Base-by-base conservation (phyloP, 2,888 invertebrate genomes). In the Eueremaeus valkanovi region DNA sequence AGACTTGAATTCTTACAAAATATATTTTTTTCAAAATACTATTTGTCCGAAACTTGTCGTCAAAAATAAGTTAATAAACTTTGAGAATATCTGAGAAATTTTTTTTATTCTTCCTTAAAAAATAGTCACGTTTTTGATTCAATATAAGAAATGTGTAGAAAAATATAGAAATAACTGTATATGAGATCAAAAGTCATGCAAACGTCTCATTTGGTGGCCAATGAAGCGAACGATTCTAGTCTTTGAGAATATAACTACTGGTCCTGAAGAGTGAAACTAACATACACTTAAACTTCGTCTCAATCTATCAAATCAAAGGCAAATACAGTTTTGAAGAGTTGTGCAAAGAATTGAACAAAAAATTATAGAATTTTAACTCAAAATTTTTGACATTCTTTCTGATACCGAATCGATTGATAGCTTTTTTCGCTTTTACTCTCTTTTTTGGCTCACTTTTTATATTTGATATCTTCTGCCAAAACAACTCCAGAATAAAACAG, bases 401-500 rank as follows among this genome's bases (percentile, higher is more conserved):
- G 8, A 13, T 13, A 45, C 9, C 45, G 36, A 36, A 36, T 8
- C 36, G 36, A 45, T 16, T 3, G 45, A 45, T 45, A 13, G 8
- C 3, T 45, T 45, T 45, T n/a, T n/a, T n/a, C n/a, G n/a, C n/a
- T n/a, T n/a, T n/a, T n/a, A n/a, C n/a, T n/a, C n/a, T n/a, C n/a
- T n/a, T n/a, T n/a, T 45, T 45, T 45, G 11, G 8, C 45, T 16
- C 8, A 24, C 24, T 27, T 55, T 21, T 55, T 21, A 13, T 45
- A 24, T 51, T 24, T 55, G 55, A 55, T 55, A 55, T 55, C 55
- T 55, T 55, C 55, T 55, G 55, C 24, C 55, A 55, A 55, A 55
- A 55, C 27, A 55, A 55, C 27, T 55, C 27, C 27, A 55, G 27
- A 55, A 55, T 27, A 24, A 27, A 45, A 45, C 8, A 45, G 36